Evolutionary conservation across 2,888 invertebrate species (phyloP).

Genomic region (Erpobdella octoculata): DNA sequence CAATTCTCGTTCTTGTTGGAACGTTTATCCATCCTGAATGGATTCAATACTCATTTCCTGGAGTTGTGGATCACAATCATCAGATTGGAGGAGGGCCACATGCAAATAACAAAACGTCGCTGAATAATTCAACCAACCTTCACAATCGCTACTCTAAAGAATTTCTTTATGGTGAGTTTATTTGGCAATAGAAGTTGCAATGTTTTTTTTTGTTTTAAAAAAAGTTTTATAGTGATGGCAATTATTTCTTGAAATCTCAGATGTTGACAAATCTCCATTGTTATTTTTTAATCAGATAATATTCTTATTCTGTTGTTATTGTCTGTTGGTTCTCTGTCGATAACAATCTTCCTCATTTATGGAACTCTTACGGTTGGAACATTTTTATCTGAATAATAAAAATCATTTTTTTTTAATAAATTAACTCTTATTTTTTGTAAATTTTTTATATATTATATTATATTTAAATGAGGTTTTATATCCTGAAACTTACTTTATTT

Average conservation of each 20-base stretch:
- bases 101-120: not conserved
- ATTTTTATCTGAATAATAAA: conserved; percentile 5
- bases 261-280: no score
- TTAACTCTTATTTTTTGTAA: not conserved
- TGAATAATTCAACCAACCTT: not conserved
- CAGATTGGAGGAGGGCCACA: no score
- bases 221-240: not conserved
- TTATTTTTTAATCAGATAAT: conserved; percentile 59
- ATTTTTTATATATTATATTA: not conserved
- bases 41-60: conserved; percentile 4
- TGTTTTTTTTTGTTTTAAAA: not conserved
- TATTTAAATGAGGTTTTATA: no score
- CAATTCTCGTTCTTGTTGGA: conserved; percentile 12
- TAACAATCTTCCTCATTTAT: conserved; percentile 76
- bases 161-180: conserved; percentile 8
- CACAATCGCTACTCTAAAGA: conserved; percentile 16
- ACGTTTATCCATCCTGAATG: conserved; percentile 26
- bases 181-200: not conserved
- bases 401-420: not conserved
- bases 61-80: not conserved
- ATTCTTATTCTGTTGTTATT: conserved; percentile 72
- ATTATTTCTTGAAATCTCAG: no score
- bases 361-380: conserved; percentile 63
- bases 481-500: not conserved
- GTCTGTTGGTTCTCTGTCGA: conserved; percentile 72